Conservation (phyloP, 2,888 invertebrate species). For the Lasioglossum zephyrum region DNA sequence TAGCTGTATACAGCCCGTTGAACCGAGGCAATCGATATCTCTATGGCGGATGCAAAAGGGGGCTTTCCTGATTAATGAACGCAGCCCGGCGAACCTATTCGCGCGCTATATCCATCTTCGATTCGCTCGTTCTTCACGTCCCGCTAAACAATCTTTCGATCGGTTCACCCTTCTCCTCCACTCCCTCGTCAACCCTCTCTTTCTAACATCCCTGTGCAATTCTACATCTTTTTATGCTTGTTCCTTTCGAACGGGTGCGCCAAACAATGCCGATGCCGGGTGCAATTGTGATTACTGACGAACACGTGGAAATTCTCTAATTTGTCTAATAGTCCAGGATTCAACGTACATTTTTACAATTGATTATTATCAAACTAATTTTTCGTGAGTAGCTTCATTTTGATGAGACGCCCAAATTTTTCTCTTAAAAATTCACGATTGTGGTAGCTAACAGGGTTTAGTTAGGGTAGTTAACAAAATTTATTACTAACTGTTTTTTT, state of each 20-base stretch:
- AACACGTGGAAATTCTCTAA: neutral
- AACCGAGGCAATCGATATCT: constrained; percentile 77
- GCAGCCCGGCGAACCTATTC: constrained; percentile 66
- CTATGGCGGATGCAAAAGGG: constrained; percentile 73
- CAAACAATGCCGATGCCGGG: constrained; percentile 26
- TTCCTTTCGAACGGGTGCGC: constrained; percentile 16
- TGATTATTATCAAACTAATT: too few species aligned
- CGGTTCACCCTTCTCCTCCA: constrained; percentile 23
- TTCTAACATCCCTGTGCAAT: neutral
- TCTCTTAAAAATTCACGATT: too few species aligned
- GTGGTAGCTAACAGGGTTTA: too few species aligned
- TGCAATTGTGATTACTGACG: neutral
- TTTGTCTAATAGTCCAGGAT: neutral
- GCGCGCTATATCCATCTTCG: constrained; percentile 61
- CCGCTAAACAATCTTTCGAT: constrained; percentile 57
- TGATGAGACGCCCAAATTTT: too few species aligned
- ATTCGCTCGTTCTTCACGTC: constrained; percentile 57
- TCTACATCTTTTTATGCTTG: constrained; percentile 4
- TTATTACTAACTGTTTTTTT: too few species aligned
- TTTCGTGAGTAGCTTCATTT: too few species aligned
- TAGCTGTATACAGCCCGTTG: constrained; percentile 70
- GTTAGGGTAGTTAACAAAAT: too few species aligned
- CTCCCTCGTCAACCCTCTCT: neutral
- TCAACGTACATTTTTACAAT: too few species aligned
- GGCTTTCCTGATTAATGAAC: constrained; percentile 79